phyloP scores from a whole-genome alignment of 2,888 invertebrate species.

The Myathropa florea region DNA sequence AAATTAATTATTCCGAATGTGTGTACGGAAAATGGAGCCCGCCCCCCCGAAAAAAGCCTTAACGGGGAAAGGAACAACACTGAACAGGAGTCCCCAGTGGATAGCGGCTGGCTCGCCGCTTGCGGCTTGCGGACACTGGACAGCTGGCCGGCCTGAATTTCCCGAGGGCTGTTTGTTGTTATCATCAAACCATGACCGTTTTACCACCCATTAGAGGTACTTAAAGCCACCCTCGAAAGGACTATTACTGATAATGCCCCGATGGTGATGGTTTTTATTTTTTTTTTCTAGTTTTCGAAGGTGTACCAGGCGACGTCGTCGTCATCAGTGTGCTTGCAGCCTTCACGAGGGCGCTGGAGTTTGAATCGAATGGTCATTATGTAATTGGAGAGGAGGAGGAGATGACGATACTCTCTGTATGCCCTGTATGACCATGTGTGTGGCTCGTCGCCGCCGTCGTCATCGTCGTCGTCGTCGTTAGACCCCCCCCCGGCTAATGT shows the following conservation, averaged over 20 bases:
- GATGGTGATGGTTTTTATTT: constrained; percentile 5
- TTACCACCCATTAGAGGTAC: constrained; percentile 59
- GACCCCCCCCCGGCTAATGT: constrained; percentile 58
- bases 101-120: not conserved
- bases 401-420: not conserved
- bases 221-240: constrained; percentile 49
- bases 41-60: constrained; percentile 21
- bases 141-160: not conserved
- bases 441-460: constrained; percentile 18
- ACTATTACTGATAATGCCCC: constrained; percentile 51
- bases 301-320: not conserved
- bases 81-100: constrained; percentile 3
- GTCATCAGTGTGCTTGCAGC: not conserved
- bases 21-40: constrained; percentile 36
- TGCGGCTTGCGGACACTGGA: not conserved
- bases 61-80: not conserved
- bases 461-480: not conserved
- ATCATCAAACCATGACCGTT: constrained; percentile 65
- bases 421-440: not conserved
- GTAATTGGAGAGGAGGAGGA: constrained; percentile 37
- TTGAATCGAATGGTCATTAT: constrained; percentile 63
- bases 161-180: constrained; percentile 23
- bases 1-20: constrained; percentile 69
- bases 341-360: constrained; percentile 5
- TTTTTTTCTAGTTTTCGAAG: constrained; percentile 10